Evolutionary conservation across 2,797 vertebrate species (phyloP), one percentile per base, ranked within the genome.

Genomic region (Bryconaethiops microstoma): DNA sequence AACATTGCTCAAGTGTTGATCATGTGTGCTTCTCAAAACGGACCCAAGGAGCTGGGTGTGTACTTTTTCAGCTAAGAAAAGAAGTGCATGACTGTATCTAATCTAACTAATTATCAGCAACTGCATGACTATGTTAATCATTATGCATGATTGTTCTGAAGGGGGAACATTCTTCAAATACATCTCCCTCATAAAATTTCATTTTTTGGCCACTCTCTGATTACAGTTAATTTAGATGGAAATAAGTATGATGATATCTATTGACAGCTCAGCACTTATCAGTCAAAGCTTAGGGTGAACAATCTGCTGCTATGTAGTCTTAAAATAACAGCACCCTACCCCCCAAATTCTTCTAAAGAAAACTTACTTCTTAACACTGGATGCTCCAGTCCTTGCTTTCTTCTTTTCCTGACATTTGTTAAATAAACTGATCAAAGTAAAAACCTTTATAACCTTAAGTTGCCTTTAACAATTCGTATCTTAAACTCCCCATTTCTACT

Each of bases 241-340:
- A 90, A 90, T 87, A 82, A 86, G 83, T 64, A 54, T 17, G 57
- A 79, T 81, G 81, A 86, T 90, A 91, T 91, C 90, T 54, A 16
- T 65, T 7, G 45, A 35, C 69, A 52, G 42, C 29, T 85, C 76
- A 75, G 77, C 81, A 93, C 91, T 91, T 85, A 83, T 84, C 86
- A 88, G 92, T 91, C 90, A 92, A 77, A 88, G 87, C 80, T 87
- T 86, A 89, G 80, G 85, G 86, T 92, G 73, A 82, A 90, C 90
- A 89, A 88, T 86, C 87, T 89, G 81, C 88, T 82, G 92, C 92
- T 59, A 57, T 39, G 71, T 25, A 39, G 16, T 57, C 35, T 21
- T 40, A 8, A 40, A 74, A 19, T 42, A 70, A 70, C 42, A 69
- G 42, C n/a, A 69, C 21, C n/a, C 5, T 45, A 45, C 6, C 9